These are phyloP conservation scores for Dascillus cervinus DNA, from an alignment of 2,888 invertebrate species.

Conservation along the genomic window DNA sequence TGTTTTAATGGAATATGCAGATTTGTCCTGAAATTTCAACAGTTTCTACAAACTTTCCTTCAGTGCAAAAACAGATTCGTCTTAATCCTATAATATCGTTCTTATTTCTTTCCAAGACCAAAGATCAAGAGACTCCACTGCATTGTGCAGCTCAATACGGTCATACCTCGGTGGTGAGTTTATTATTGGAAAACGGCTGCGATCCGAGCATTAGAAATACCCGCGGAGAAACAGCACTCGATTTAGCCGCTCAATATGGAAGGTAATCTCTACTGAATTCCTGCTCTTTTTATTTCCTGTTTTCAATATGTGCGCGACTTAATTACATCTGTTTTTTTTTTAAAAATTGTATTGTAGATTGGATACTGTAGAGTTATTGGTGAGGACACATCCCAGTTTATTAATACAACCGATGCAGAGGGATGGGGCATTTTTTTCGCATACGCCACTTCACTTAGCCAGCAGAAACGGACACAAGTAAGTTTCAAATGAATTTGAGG, in stretches of 20 bases:
- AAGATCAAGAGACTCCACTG: constrained; percentile 85
- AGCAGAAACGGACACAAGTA: constrained; percentile 87
- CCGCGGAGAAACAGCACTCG: constrained; percentile 85
- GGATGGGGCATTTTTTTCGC: constrained; percentile 51
- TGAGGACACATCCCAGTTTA: constrained; percentile 76
- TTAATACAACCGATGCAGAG: constrained; percentile 64
- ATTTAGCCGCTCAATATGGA: constrained; percentile 90
- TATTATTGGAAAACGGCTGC: constrained; percentile 76
- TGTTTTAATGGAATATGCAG: constrained; percentile 16
- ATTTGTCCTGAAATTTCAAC: constrained; percentile 12
- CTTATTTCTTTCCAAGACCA: constrained; percentile 53
- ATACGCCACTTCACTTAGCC: constrained; percentile 88
- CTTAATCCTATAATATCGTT: no score
- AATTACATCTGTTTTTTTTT: background rate
- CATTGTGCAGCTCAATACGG: constrained; percentile 93
- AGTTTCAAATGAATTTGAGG: no score
- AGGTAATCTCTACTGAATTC: constrained; percentile 45
- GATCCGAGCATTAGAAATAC: constrained; percentile 83
- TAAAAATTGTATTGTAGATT: constrained; percentile 52
- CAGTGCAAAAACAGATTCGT: no score
- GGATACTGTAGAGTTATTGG: constrained; percentile 81
- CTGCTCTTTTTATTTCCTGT: background rate
- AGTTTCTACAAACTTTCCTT: background rate
- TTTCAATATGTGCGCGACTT: no score
- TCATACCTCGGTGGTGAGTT: constrained; percentile 74